Percentiles rank a stretch among this genome's conserved stretches.
phyloP scores from a whole-genome alignment of 2,113 vertebrate genomes.

The Dasypus novemcinctus region DNA sequence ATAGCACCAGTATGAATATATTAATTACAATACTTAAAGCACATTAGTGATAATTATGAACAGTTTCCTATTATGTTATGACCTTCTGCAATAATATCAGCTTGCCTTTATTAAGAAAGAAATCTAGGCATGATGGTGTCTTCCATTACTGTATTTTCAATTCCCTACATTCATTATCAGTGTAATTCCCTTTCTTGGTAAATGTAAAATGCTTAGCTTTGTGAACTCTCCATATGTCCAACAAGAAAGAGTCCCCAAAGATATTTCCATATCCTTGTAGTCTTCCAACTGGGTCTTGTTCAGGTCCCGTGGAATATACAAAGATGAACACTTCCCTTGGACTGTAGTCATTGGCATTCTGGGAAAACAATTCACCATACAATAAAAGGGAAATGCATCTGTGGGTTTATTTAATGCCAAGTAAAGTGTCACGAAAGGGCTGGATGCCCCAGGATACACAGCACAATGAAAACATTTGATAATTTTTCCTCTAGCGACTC shows the following conservation, averaged over 20 bases:
- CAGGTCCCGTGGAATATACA: not conserved
- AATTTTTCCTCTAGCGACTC: not conserved
- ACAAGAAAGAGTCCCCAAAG: not conserved
- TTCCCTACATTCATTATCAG: not conserved
- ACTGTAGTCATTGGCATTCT: not conserved
- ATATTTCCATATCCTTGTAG: not conserved
- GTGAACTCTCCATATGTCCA: not conserved
- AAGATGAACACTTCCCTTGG: conserved; percentile 17
- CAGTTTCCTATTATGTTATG: conserved; percentile 6
- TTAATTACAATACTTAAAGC: conserved; percentile 10
- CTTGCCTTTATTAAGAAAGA: conserved; percentile 31
- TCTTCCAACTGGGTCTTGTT: not conserved
- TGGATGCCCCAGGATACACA: not conserved
- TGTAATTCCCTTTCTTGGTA: conserved; percentile 47
- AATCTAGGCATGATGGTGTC: not conserved
- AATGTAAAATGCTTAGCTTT: conserved; percentile 22
- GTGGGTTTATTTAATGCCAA: conserved; percentile 41
- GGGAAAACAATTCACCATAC: conserved; percentile 40
- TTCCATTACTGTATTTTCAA: not conserved
- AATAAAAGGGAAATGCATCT: conserved; percentile 15
- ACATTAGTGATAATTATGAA: conserved; percentile 4
- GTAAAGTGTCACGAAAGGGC: conserved; percentile 4
- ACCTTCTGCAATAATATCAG: conserved; percentile 4
- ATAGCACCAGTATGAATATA: not conserved
- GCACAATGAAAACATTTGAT: conserved; percentile 37